A percentile compares a stretch with the other conserved stretches of the same genome.
Evolutionary conservation across 2,888 invertebrate species (phyloP).

Genomic region (Stenolophus ochropezus): DNA sequence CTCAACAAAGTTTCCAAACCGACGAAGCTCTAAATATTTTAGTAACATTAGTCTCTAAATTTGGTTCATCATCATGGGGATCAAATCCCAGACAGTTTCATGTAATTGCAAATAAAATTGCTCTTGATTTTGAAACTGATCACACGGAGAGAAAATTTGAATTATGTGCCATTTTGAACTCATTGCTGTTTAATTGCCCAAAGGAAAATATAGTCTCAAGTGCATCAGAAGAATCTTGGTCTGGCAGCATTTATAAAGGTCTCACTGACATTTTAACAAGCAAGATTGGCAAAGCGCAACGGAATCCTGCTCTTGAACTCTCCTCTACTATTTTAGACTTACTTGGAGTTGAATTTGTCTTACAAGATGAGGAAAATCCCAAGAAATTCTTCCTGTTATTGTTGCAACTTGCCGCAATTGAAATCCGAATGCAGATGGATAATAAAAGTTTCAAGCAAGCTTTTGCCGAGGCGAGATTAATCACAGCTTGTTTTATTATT

Average conservation of each 20-base stretch:
- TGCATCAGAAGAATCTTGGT: slow-evolving; percentile 86
- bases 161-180: slow-evolving; percentile 85
- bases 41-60: slow-evolving; percentile 82
- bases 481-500: slow-evolving; percentile 89
- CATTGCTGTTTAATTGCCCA: slow-evolving; percentile 84
- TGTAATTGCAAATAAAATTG: slow-evolving; percentile 86
- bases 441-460: slow-evolving; percentile 89
- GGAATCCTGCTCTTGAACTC: slow-evolving; percentile 91
- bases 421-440: slow-evolving; percentile 95
- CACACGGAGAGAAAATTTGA: slow-evolving; percentile 93
- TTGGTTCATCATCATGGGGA: slow-evolving; percentile 86
- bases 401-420: slow-evolving; percentile 91
- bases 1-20: slow-evolving; percentile 91
- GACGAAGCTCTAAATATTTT: slow-evolving; percentile 91
- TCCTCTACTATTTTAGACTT: slow-evolving; percentile 87
- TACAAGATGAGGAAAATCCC: slow-evolving; percentile 85
- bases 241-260: slow-evolving; percentile 86
- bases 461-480: slow-evolving; percentile 83
- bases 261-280: slow-evolving; percentile 89
- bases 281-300: slow-evolving; percentile 89
- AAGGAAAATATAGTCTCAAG: slow-evolving; percentile 79
- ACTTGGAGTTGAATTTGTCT: slow-evolving; percentile 89
- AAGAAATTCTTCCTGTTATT: slow-evolving; percentile 88
- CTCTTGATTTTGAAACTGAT: slow-evolving; percentile 91
- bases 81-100: slow-evolving; percentile 87